Evolutionary conservation across 2,888 invertebrate species (phyloP).

Genomic region (Arctia plantaginis): DNA sequence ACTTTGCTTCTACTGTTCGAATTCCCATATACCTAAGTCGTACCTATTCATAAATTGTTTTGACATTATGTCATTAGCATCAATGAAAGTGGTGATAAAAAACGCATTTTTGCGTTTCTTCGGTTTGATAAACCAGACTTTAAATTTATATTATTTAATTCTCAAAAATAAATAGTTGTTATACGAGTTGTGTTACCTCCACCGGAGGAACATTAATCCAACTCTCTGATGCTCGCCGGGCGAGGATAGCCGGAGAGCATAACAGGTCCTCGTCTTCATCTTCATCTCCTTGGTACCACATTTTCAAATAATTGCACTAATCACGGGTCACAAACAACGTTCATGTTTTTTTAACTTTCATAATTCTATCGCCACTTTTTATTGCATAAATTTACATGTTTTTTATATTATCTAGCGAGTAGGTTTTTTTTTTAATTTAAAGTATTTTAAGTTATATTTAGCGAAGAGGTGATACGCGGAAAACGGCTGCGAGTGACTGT

Average conservation of each 20-base stretch:
- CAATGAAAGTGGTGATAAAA: neutral
- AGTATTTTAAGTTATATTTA: conserved; percentile 70
- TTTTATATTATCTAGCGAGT: conserved; percentile 26
- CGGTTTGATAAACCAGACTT: neutral
- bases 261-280: conserved; percentile 95
- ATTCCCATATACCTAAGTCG: neutral
- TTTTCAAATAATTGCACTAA: conserved; percentile 64
- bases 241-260: conserved; percentile 95
- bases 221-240: conserved; percentile 94
- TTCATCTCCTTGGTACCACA: conserved; percentile 93
- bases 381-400: conserved; percentile 24
- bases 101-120: conserved; percentile 8
- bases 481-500: conserved; percentile 83
- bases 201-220: conserved; percentile 96
- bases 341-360: conserved; percentile 30
- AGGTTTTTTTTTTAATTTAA: conserved; percentile 54
- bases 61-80: neutral
- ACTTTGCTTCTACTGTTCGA: neutral
- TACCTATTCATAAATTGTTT: neutral
- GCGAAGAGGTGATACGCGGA: conserved; percentile 82
- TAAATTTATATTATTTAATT: neutral
- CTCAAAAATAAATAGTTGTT: neutral
- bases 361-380: conserved; percentile 20
- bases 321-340: conserved; percentile 36
- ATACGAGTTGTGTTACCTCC: conserved; percentile 87